Percentiles rank a stretch among this genome's conserved stretches.
Conservation (phyloP, 2,888 invertebrate genomes). For the Bugula neritina region DNA sequence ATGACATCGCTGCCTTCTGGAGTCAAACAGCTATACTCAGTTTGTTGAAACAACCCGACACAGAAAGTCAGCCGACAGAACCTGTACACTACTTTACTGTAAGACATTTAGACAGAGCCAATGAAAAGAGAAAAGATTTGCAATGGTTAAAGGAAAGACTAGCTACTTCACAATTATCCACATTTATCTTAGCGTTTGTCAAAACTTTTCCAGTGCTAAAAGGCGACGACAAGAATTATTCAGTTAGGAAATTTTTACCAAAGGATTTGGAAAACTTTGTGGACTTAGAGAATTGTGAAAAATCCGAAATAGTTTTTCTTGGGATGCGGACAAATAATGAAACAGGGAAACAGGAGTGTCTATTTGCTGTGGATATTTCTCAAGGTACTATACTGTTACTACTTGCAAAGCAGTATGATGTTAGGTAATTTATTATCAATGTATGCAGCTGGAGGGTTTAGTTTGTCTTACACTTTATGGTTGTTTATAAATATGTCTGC, state of each 20-base stretch:
- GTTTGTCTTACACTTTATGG: too few relatives aligned
- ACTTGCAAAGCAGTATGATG: too few relatives aligned
- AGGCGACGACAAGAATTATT: neutral
- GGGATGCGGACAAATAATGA: slow-evolving; percentile 31
- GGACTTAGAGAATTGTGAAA: slow-evolving; percentile 33
- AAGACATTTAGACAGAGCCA: slow-evolving; percentile 43
- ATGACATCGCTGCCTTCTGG: slow-evolving; percentile 50
- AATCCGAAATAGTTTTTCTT: slow-evolving; percentile 41
- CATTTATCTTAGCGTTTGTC: slow-evolving; percentile 25
- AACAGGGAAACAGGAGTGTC: neutral
- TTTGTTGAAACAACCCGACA: slow-evolving; percentile 32
- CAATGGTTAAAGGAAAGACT: slow-evolving; percentile 38
- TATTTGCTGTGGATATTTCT: neutral
- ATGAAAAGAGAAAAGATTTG: slow-evolving; percentile 44
- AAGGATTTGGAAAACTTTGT: slow-evolving; percentile 31
- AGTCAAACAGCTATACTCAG: slow-evolving; percentile 39
- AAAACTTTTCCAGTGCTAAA: slow-evolving; percentile 29
- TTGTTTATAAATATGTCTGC: too few relatives aligned
- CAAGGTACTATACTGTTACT: neutral
- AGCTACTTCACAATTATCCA: neutral
- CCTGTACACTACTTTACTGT: slow-evolving; percentile 43
- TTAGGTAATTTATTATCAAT: too few relatives aligned
- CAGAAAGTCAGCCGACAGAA: slow-evolving; percentile 29
- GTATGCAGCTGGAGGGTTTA: too few relatives aligned
- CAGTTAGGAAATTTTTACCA: slow-evolving; percentile 24